Evolutionary conservation across 2,113 vertebrate genomes (phyloP), one percentile per base, ranked within the genome.

Genomic region (Perccottus glenii): DNA sequence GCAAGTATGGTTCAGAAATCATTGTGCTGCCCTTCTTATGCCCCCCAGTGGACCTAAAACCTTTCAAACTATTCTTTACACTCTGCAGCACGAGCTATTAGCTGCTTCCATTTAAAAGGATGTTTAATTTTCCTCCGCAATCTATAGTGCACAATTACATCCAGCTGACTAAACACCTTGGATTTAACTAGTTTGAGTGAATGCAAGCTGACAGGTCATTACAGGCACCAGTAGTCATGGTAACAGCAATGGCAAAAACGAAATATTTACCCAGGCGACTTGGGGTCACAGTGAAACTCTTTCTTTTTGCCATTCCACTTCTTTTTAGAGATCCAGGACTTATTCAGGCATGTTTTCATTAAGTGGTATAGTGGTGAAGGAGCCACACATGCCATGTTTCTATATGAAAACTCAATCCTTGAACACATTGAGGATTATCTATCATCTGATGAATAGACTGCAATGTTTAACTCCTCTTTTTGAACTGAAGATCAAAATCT

Each of bases 211-310:
- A 60, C 45, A 68, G 48, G 67, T 48, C 45, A 67, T 65, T 60
- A 58, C 53, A 73, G 38, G 9, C 55, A 58, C 27, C 8, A 3
- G 77, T 71, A 64, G 71, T 73, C 63, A 60, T 71, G 66, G 81
- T 14, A 74, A 77, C 73, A 49, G 47, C 11, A 35, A 48, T 36
- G 46, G 46, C 36, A 11, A 56, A 60, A 51, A 35, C 38, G 49
- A 61, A 70, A 66, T 48, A 47, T 59, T 75, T 64, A 33, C 11
- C 35, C 43, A 27, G 9, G 45, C 42, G 38, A 27, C 19, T 27
- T 27, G 50, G 11, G 67, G n/a, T 15, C 32, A 51, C 9, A 52
- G 27, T 53, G 52, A 70, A 62, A 35, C 11, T 43, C 3, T 35
- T 53, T 65, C 35, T 52, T 56, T 60, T 35, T 71, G 12, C 12